Conservation (phyloP, 2,797 vertebrate genomes). For the Sparus aurata region DNA sequence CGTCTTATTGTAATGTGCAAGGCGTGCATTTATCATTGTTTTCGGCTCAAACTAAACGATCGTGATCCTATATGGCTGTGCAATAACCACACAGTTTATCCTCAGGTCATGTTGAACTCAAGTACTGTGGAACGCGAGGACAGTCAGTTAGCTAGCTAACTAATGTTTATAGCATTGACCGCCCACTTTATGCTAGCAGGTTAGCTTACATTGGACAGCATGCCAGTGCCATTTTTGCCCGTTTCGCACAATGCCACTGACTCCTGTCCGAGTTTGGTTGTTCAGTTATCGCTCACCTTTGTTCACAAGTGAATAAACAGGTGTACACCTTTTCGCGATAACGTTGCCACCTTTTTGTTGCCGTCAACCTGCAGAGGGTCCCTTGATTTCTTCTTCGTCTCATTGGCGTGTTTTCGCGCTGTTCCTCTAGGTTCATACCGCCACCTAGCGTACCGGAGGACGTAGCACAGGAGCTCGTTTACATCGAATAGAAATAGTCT, state of each 20-base stretch:
- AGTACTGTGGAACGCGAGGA: neutral
- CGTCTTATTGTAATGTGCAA: neutral
- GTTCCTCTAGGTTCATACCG: too few relatives aligned
- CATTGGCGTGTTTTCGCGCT: neutral
- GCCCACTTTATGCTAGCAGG: neutral
- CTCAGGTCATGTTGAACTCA: accelerated
- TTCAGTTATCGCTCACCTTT: constrained; percentile 26
- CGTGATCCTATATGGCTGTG: accelerated
- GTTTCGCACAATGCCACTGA: accelerated
- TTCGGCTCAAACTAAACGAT: neutral
- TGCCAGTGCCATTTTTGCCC: too few relatives aligned
- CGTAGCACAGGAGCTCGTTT: neutral
- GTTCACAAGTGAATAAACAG: neutral
- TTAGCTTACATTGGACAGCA: neutral
- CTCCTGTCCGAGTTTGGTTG: accelerated
- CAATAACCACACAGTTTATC: accelerated
- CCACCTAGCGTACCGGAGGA: neutral
- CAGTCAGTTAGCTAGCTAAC: neutral
- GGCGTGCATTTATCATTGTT: too few relatives aligned
- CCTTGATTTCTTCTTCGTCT: neutral
- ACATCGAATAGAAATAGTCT: too few relatives aligned
- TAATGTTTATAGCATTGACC: constrained; percentile 8
- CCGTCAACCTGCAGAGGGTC: neutral
- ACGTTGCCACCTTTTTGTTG: neutral
- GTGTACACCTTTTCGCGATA: constrained; percentile 2